These are phyloP conservation scores for Tamias sibiricus DNA, from an alignment of 2,113 vertebrate species.

Conservation along the genomic window DNA sequence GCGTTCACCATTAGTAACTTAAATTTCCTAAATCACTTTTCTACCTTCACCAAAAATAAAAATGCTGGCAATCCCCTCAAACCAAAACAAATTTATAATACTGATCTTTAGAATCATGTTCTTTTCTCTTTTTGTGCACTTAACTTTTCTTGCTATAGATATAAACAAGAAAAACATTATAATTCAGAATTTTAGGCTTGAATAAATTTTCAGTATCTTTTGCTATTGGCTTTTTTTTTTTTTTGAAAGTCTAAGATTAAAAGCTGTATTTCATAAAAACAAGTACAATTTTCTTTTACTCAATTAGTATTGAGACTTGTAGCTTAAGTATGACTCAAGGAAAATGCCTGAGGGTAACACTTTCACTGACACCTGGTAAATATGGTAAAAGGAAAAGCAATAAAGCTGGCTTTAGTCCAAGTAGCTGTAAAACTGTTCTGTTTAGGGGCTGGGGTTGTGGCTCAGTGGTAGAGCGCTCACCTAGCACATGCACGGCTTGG, in stretches of 20 bases:
- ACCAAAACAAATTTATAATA: not conserved
- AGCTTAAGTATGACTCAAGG: slow-evolving; percentile 37
- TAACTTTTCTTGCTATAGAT: slow-evolving; percentile 30
- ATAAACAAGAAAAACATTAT: slow-evolving; percentile 2
- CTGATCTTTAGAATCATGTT: not conserved
- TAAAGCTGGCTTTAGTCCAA: slow-evolving; percentile 41
- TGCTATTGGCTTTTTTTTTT: slow-evolving; percentile 35
- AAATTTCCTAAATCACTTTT: slow-evolving; percentile 7
- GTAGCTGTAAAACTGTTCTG: not conserved
- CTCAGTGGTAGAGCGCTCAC: too few relatives aligned
- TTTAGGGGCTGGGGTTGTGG: too few relatives aligned
- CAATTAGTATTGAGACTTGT: slow-evolving; percentile 61
- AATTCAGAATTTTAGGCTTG: slow-evolving; percentile 46
- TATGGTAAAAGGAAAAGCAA: not conserved
- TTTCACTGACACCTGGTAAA: slow-evolving; percentile 57
- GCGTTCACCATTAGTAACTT: not conserved
- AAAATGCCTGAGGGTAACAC: slow-evolving; percentile 25
- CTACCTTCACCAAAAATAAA: not conserved
- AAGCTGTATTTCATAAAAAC: slow-evolving; percentile 54
- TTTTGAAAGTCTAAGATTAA: slow-evolving; percentile 49
- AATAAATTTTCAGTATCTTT: slow-evolving; percentile 22
- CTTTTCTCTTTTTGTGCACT: slow-evolving; percentile 42
- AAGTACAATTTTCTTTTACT: slow-evolving; percentile 58
- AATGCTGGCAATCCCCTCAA: not conserved
- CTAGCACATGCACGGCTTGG: too few relatives aligned